Evolutionary conservation across 2,888 invertebrate species (phyloP).

Genomic region (Amblyteles armatorius): DNA sequence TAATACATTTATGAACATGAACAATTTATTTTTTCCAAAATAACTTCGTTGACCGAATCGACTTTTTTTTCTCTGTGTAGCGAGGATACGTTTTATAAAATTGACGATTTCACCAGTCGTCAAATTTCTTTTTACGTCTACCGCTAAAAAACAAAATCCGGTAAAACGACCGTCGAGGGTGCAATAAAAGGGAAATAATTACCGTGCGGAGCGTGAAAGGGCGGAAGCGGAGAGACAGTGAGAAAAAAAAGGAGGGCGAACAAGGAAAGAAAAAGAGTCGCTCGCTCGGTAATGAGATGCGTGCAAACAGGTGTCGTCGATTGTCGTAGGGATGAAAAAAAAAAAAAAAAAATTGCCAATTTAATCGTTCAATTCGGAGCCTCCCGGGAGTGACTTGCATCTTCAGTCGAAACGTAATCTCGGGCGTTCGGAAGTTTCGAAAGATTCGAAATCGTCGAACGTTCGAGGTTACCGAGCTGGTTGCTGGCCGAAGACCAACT

Average conservation of each 20-base stretch:
- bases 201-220: neutral
- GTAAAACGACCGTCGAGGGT: constrained; percentile 27
- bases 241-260: constrained; percentile 58
- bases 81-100: no score
- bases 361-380: constrained; percentile 14
- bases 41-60: no score
- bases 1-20: neutral
- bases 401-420: neutral
- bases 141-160: neutral
- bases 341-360: constrained; percentile 12
- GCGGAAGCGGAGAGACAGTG: neutral
- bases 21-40: no score
- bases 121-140: no score
- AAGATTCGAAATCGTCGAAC: neutral
- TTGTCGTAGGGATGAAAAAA: constrained; percentile 60
- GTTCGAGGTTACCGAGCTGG: neutral
- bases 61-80: no score
- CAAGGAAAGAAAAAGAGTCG: constrained; percentile 64
- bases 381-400: neutral
- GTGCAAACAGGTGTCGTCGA: constrained; percentile 68
- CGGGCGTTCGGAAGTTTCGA: neutral
- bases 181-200: constrained; percentile 15
- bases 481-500: neutral
- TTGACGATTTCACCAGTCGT: no score
- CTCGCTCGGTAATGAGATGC: constrained; percentile 65